Evolutionary conservation across 2,113 vertebrate species (phyloP).

Genomic region (Sander vitreus): DNA sequence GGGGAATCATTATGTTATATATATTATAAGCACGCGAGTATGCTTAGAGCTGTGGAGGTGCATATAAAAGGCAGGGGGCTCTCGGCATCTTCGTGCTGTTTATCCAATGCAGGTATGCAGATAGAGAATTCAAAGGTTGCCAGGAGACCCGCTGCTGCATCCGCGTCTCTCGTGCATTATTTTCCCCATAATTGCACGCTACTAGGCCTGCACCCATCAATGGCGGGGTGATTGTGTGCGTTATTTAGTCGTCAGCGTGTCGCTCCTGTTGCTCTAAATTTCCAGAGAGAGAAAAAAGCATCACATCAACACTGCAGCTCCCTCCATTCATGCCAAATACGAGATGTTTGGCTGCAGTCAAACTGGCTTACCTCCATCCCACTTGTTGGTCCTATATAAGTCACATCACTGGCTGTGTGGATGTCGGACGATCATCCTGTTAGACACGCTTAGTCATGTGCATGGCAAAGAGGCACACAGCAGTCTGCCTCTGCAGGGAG

Average conservation of each 20-base stretch:
- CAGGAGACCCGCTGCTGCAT: constrained; percentile 55
- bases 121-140: constrained; percentile 58
- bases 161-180: constrained; percentile 30
- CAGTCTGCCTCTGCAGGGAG: constrained; percentile 6
- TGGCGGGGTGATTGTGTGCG: constrained; percentile 47
- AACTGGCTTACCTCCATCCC: constrained; percentile 35
- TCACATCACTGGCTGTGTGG: constrained; percentile 16
- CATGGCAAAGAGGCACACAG: background rate
- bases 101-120: constrained; percentile 61
- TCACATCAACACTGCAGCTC: constrained; percentile 25
- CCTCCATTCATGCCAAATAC: background rate
- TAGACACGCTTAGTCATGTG: background rate
- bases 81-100: constrained; percentile 16
- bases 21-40: background rate
- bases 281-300: background rate
- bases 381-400: constrained; percentile 69
- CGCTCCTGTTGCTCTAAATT: constrained; percentile 41
- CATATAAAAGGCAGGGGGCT: background rate
- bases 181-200: constrained; percentile 44
- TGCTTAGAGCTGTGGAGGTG: constrained; percentile 4
- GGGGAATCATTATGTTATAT: background rate
- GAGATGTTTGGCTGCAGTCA: constrained; percentile 24
- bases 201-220: constrained; percentile 48
- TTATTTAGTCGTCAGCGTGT: constrained; percentile 42
- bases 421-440: constrained; percentile 9